A percentile compares a stretch with the other conserved stretches of the same genome.
Conservation (phyloP, 2,888 invertebrate species). For the Scaptomyza parva region DNA sequence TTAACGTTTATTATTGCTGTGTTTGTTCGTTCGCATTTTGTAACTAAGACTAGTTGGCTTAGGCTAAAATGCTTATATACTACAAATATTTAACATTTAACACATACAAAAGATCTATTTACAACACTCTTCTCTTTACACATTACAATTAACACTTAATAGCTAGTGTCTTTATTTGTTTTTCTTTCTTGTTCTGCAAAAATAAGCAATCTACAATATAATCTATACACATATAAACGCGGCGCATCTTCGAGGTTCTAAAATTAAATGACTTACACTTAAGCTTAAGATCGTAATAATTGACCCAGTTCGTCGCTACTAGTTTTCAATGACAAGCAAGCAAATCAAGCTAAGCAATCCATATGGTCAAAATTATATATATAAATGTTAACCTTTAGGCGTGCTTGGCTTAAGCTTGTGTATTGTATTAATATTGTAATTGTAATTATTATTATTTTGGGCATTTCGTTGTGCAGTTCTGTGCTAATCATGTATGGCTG, state of each 20-base stretch:
- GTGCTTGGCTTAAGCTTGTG: slow-evolving; percentile 26
- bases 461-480: slow-evolving; percentile 21
- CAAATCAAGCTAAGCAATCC: slow-evolving; percentile 53
- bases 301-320: slow-evolving; percentile 64
- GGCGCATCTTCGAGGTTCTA: slow-evolving; percentile 62
- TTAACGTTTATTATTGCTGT: slow-evolving; percentile 62
- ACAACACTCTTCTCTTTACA: slow-evolving; percentile 65
- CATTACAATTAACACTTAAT: slow-evolving; percentile 71
- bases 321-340: slow-evolving; percentile 45
- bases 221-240: slow-evolving; percentile 22
- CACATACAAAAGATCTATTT: slow-evolving; percentile 67
- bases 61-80: slow-evolving; percentile 53
- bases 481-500: slow-evolving; percentile 62
- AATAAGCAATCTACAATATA: slow-evolving; percentile 39
- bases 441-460: not conserved
- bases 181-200: slow-evolving; percentile 8
- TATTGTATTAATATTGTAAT: not conserved
- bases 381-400: slow-evolving; percentile 8
- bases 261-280: slow-evolving; percentile 69
- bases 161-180: too few species aligned
- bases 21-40: slow-evolving; percentile 71
- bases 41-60: slow-evolving; percentile 75
- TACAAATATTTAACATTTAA: slow-evolving; percentile 75
- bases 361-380: slow-evolving; percentile 20
- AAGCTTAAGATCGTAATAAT: slow-evolving; percentile 74